Percentiles rank a stretch among this genome's conserved stretches.
phyloP scores from a whole-genome alignment of 2,113 vertebrate species.

The Panthera uncia region DNA sequence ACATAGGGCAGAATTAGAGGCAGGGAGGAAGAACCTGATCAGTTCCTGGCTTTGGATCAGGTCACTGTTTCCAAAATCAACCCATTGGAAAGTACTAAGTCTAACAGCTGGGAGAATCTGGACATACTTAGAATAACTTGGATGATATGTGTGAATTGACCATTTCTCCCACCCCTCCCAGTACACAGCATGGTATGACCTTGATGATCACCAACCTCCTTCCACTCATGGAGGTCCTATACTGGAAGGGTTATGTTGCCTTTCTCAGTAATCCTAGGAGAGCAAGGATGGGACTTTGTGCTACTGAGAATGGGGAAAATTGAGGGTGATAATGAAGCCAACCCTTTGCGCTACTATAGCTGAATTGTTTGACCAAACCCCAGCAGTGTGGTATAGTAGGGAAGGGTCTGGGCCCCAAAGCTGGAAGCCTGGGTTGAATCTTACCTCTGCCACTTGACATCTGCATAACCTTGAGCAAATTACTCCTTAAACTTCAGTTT shows the following conservation, averaged over 20 bases:
- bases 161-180: not conserved
- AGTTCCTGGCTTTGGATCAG: not conserved
- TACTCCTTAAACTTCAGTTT: not conserved
- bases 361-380: not conserved
- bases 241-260: not conserved
- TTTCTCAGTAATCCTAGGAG: not conserved
- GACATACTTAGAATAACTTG: not conserved
- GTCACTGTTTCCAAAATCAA: not conserved
- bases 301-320: not conserved
- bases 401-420: not conserved
- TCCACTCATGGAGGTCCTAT: not conserved
- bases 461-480: not conserved
- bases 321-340: not conserved
- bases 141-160: not conserved
- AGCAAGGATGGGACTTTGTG: not conserved
- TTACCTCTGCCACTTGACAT: not conserved
- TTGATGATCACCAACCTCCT: not conserved
- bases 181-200: not conserved
- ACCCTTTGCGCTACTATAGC: not conserved
- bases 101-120: not conserved
- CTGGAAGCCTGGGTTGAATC: not conserved
- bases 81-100: not conserved
- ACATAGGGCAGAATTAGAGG: not conserved
- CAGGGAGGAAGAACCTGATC: not conserved
- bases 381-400: too few species aligned